Evolutionary conservation across 2,888 invertebrate genomes (phyloP).

Genomic region (Lycophotia porphyrea): DNA sequence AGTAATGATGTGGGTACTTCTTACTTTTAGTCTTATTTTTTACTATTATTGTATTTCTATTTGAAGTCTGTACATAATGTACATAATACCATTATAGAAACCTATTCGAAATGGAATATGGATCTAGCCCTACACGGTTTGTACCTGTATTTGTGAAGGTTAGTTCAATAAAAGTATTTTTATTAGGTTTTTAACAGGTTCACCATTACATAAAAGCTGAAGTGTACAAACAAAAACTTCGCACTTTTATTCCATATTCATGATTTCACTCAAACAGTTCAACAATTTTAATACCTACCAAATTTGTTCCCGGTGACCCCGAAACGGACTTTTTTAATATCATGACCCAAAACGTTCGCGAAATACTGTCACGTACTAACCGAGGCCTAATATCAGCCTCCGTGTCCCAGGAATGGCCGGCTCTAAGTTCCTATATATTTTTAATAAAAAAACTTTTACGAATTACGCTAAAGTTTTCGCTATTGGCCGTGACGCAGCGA

Average conservation of each 20-base stretch:
- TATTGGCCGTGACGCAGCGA: conserved; percentile 33
- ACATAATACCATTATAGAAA: no score
- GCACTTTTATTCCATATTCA: conserved; percentile 10
- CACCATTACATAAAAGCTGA: no score
- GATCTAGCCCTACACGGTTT: no score
- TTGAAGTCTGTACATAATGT: no score
- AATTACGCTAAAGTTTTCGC: conserved; percentile 55
- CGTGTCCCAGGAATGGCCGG: conserved; percentile 59
- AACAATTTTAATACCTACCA: conserved; percentile 49
- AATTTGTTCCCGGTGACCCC: conserved; percentile 40
- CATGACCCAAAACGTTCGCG: conserved; percentile 68
- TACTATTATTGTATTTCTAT: no score
- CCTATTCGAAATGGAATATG: background rate
- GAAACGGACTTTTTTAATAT: conserved; percentile 74
- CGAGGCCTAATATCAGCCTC: conserved; percentile 60
- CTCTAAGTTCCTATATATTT: conserved; percentile 68
- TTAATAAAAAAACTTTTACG: conserved; percentile 81
- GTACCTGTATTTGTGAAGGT: no score
- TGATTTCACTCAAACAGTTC: conserved; percentile 32
- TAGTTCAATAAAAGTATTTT: no score
- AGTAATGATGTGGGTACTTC: no score
- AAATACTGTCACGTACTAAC: conserved; percentile 79
- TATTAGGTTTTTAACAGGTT: no score
- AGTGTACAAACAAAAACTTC: conserved; percentile 5
- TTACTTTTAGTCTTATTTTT: no score